Percentiles rank a stretch among this genome's conserved stretches.
These are phyloP conservation scores for Drosophila dunni DNA, from an alignment of 1,140 invertebrate species.

Conservation along the genomic window DNA sequence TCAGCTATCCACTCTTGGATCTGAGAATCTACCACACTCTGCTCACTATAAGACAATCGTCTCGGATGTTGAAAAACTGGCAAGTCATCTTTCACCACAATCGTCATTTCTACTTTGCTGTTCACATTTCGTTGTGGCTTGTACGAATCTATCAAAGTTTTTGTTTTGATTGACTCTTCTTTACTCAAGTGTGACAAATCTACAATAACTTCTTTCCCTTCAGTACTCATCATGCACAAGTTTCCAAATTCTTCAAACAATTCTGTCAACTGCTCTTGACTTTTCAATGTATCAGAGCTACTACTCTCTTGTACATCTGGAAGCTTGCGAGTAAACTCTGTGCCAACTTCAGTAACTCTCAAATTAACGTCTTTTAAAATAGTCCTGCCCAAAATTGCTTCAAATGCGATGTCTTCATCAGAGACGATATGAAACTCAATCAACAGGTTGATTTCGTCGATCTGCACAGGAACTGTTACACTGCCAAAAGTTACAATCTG, in stretches of 20 bases:
- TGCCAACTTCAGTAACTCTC: not conserved
- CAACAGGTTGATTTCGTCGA: conserved; percentile 17
- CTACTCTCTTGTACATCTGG: too few species aligned
- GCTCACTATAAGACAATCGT: conserved; percentile 45
- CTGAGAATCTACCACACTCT: conserved; percentile 42
- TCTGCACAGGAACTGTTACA: not conserved
- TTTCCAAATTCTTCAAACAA: too few species aligned
- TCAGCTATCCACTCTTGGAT: conserved; percentile 54
- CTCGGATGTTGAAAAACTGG: conserved; percentile 66
- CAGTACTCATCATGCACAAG: too few species aligned
- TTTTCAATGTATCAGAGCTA: too few species aligned
- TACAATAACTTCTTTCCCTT: not conserved
- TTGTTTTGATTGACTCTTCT: not conserved
- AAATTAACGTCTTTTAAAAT: conserved; percentile 13
- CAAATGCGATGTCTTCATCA: conserved; percentile 29
- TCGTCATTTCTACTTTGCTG: conserved; percentile 33
- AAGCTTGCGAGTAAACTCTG: conserved; percentile 2
- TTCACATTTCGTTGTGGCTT: not conserved
- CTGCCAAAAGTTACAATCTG: conserved; percentile 28
- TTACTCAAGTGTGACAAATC: not conserved
- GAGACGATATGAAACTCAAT: conserved; percentile 29
- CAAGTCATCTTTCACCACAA: conserved; percentile 46
- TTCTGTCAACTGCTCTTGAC: too few species aligned
- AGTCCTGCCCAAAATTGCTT: conserved; percentile 25
- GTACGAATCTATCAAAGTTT: conserved; percentile 4